A percentile compares a stretch with the other conserved stretches of the same genome.
Evolutionary conservation across 2,113 vertebrate genomes (phyloP).

Genomic region (Cyprinus carpio): DNA sequence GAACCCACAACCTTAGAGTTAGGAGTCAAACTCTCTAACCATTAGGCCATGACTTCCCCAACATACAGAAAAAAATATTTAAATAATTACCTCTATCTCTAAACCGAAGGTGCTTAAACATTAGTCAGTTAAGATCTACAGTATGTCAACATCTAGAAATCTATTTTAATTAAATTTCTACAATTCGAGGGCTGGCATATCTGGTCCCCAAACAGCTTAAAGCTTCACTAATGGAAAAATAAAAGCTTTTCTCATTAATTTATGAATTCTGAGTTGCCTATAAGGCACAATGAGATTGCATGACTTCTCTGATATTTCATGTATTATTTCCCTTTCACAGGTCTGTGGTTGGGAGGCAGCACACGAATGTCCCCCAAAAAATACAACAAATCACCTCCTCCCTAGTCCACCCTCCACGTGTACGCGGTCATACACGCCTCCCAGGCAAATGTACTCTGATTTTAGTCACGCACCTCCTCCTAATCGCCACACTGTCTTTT

Average conservation of each 20-base stretch:
- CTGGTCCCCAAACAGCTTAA: not conserved
- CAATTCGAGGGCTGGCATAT: not conserved
- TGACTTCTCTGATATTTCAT: not conserved
- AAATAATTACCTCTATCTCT: not conserved
- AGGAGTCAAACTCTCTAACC: no score
- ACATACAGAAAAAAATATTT: not conserved
- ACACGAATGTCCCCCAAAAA: not conserved
- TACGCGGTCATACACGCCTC: slow-evolving; percentile 1
- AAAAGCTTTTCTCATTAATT: not conserved
- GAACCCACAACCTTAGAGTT: no score
- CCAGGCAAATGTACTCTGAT: not conserved
- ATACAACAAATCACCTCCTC: not conserved
- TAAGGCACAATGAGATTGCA: not conserved
- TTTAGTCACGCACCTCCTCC: not conserved
- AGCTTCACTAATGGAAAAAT: slow-evolving; percentile 9
- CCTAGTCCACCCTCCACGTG: not conserved
- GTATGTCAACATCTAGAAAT: not conserved
- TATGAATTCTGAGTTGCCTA: no score
- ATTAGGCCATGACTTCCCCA: no score
- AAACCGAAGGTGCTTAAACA: not conserved
- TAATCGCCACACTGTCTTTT: not conserved
- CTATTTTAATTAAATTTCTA: not conserved
- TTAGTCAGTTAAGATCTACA: not conserved
- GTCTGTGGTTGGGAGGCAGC: not conserved
- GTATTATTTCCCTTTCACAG: not conserved